A percentile compares a stretch with the other conserved stretches of the same genome.
Conservation (phyloP, 2,797 vertebrate species). For the Euthynnus affinis region DNA sequence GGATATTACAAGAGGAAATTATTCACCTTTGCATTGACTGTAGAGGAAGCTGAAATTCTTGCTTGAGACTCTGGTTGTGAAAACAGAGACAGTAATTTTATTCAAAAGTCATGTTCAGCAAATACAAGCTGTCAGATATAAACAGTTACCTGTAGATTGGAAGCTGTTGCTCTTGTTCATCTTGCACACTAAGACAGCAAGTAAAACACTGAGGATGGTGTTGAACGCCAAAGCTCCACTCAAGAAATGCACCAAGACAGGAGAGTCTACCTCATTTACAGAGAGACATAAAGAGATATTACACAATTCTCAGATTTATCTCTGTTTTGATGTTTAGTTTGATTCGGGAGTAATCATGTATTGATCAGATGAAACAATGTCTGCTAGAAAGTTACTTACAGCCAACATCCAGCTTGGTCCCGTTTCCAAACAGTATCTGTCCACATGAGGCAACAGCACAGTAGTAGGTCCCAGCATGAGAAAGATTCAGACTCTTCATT, state of each 20-base stretch:
- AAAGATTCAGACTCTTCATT: no score
- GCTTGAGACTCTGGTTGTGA: neutral
- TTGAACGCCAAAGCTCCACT: no score
- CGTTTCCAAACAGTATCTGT: conserved; percentile 51
- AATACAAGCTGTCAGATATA: neutral
- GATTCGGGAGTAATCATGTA: neutral
- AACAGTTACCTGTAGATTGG: conserved; percentile 21
- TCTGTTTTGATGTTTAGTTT: no score
- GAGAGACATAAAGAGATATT: no score
- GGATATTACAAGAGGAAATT: no score
- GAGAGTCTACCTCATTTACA: no score
- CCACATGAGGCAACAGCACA: conserved; percentile 61
- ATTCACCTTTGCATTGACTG: conserved; percentile 20
- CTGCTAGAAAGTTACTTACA: neutral
- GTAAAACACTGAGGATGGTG: no score
- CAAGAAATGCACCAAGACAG: no score
- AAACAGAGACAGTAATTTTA: neutral
- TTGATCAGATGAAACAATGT: neutral
- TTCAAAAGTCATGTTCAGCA: neutral
- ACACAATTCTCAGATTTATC: no score
- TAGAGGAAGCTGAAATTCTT: neutral
- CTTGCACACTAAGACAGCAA: no score
- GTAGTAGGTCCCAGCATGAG: no score
- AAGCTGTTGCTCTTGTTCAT: neutral
- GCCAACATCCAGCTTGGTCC: conserved; percentile 20